Percentiles rank a stretch among this genome's conserved stretches.
Conservation (phyloP, 2,888 invertebrate species). For the Drosophila leonis region DNA sequence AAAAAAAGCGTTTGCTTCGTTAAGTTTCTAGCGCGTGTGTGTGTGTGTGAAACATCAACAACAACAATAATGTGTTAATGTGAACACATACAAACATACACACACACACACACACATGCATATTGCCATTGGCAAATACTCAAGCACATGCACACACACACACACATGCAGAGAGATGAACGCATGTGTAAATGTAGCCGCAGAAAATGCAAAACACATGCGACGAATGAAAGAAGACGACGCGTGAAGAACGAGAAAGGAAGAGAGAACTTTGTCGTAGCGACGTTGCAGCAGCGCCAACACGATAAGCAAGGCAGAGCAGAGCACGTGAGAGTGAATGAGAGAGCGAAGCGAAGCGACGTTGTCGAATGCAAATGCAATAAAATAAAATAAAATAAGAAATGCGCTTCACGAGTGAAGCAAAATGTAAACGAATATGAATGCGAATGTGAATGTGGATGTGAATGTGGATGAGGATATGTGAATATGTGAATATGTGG, state of each 20-base stretch:
- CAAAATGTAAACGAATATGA: constrained; percentile 32
- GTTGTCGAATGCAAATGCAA: constrained; percentile 58
- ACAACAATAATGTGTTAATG: constrained; percentile 72
- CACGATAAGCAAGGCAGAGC: constrained; percentile 9
- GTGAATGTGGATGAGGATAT: constrained; percentile 12
- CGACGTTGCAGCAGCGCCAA: constrained; percentile 30
- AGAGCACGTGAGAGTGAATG: background rate
- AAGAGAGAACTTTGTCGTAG: constrained; percentile 47
- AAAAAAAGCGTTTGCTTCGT: constrained; percentile 79
- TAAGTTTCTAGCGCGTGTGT: constrained; percentile 73
- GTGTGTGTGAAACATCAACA: constrained; percentile 59
- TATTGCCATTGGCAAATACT: constrained; percentile 51
- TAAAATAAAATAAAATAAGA: constrained; percentile 64
- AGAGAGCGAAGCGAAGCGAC: constrained; percentile 5
- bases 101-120: constrained; percentile 19
- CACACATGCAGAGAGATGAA: constrained; percentile 10
- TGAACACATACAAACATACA: constrained; percentile 37
- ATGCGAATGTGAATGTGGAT: constrained; percentile 28
- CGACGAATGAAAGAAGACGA: constrained; percentile 30
- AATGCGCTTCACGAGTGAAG: constrained; percentile 33
- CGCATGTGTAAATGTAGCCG: constrained; percentile 34
- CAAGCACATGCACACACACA: constrained; percentile 15
- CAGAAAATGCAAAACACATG: constrained; percentile 74
- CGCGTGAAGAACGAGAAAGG: constrained; percentile 1
- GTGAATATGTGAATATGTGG: constrained; percentile 52